Percentiles rank a stretch among this genome's conserved stretches.
Evolutionary conservation across 1,140 invertebrate genomes (phyloP).

Genomic region (Megathymus violae): DNA sequence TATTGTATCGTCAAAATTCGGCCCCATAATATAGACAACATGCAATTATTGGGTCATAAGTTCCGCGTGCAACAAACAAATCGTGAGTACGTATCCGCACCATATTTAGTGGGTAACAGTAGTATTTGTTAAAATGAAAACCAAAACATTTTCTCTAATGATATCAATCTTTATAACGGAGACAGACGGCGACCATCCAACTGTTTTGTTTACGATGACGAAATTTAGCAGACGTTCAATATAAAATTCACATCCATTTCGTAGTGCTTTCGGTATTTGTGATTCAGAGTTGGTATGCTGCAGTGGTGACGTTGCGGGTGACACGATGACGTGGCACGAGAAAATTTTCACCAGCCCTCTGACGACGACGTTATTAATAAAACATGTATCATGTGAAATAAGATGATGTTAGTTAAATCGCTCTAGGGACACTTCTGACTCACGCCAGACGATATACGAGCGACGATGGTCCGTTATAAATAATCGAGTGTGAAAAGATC

Average conservation of each 20-base stretch:
- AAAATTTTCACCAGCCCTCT: constrained; percentile 39
- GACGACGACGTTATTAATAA: constrained; percentile 50
- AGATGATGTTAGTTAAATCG: constrained; percentile 28
- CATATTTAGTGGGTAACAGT: too few species aligned
- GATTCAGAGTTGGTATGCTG: constrained; percentile 45
- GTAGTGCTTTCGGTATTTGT: constrained; percentile 36
- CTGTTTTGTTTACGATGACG: constrained; percentile 4
- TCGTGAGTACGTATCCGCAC: too few species aligned
- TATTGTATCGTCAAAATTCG: too few species aligned
- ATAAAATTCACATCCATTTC: constrained; percentile 7
- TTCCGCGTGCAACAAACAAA: too few species aligned
- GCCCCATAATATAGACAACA: too few species aligned
- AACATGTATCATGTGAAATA: constrained; percentile 33
- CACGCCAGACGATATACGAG: background rate
- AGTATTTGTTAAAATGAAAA: too few species aligned
- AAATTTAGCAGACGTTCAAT: constrained; percentile 8
- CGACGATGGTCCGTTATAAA: too few species aligned
- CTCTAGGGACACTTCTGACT: constrained; percentile 6
- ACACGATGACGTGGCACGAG: constrained; percentile 26
- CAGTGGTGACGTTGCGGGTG: constrained; percentile 33
- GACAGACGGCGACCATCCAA: background rate
- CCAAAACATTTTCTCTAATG: too few species aligned
- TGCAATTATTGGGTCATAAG: too few species aligned
- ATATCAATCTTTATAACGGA: background rate
- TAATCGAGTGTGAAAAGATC: too few species aligned